Evolutionary conservation across 2,888 invertebrate genomes (phyloP).

Genomic region (Agapetus fuscipes): DNA sequence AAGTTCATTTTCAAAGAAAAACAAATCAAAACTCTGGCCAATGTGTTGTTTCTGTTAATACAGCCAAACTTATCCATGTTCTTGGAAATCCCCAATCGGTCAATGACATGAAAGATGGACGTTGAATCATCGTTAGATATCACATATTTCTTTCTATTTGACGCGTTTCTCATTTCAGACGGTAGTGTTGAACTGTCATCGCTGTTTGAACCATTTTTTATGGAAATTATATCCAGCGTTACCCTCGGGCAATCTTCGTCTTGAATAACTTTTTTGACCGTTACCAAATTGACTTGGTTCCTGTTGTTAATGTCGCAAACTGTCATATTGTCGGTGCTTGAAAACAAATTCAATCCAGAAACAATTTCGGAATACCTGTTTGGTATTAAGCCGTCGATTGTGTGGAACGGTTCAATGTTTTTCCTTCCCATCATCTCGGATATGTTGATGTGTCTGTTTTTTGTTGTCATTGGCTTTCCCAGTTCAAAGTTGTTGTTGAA

Average conservation of each 20-base stretch:
- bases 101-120: background rate
- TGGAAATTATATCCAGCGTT: slow-evolving; percentile 29
- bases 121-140: slow-evolving; percentile 10
- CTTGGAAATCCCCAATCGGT: slow-evolving; percentile 3
- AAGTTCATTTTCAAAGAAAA: slow-evolving; percentile 37
- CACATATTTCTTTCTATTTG: slow-evolving; percentile 15
- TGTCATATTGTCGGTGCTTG: slow-evolving; percentile 23
- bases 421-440: slow-evolving; percentile 2
- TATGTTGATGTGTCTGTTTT: slow-evolving; percentile 1
- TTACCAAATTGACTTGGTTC: slow-evolving; percentile 29
- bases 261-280: slow-evolving; percentile 29
- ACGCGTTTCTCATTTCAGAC: slow-evolving; percentile 3
- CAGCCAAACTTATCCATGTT: background rate
- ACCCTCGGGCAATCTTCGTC: slow-evolving; percentile 31
- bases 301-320: slow-evolving; percentile 27
- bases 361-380: slow-evolving; percentile 17
- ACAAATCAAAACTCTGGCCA: slow-evolving; percentile 32
- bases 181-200: slow-evolving; percentile 1
- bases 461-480: background rate
- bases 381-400: slow-evolving; percentile 15
- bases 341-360: slow-evolving; percentile 10
- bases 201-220: slow-evolving; percentile 26
- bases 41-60: slow-evolving; percentile 26
- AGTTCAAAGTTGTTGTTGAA: slow-evolving; percentile 2
- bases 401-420: slow-evolving; percentile 14